phyloP scores from a whole-genome alignment of 2,113 vertebrate genomes.

The Zingel zingel region DNA sequence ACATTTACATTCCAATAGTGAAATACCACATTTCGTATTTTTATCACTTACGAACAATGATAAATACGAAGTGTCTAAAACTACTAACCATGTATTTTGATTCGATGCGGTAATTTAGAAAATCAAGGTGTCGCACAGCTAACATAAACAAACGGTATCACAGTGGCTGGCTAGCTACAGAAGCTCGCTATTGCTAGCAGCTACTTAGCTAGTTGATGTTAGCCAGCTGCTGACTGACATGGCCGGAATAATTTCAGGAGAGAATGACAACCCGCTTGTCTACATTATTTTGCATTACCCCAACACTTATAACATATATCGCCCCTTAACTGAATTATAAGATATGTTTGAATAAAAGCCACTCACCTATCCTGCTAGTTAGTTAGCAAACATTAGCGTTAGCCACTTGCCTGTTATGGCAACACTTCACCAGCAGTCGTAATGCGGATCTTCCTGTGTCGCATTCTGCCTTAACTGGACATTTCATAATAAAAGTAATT shows the following conservation, averaged over 20 bases:
- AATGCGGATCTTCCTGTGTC: constrained; percentile 78
- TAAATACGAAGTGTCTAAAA: too few species aligned
- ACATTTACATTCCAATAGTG: neutral
- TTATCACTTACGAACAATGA: neutral
- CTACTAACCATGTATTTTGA: neutral
- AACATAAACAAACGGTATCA: constrained; percentile 75
- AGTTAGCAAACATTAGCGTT: constrained; percentile 84
- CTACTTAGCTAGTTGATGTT: constrained; percentile 39
- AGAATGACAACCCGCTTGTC: constrained; percentile 52
- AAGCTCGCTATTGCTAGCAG: constrained; percentile 58
- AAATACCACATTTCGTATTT: neutral
- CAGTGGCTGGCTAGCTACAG: constrained; percentile 42
- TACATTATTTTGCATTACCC: neutral
- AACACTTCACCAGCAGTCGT: constrained; percentile 76
- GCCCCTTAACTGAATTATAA: neutral
- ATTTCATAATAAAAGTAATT: constrained; percentile 74
- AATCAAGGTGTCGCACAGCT: constrained; percentile 22
- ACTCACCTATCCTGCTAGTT: constrained; percentile 72
- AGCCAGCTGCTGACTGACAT: constrained; percentile 55
- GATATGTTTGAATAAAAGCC: constrained; percentile 33
- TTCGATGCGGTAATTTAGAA: neutral
- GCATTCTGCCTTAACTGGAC: constrained; percentile 30
- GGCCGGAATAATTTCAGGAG: constrained; percentile 48
- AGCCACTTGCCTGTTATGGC: constrained; percentile 83
- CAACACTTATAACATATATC: neutral